Base-by-base conservation (phyloP, 2,888 invertebrate genomes). In the Axea sp. region DNA sequence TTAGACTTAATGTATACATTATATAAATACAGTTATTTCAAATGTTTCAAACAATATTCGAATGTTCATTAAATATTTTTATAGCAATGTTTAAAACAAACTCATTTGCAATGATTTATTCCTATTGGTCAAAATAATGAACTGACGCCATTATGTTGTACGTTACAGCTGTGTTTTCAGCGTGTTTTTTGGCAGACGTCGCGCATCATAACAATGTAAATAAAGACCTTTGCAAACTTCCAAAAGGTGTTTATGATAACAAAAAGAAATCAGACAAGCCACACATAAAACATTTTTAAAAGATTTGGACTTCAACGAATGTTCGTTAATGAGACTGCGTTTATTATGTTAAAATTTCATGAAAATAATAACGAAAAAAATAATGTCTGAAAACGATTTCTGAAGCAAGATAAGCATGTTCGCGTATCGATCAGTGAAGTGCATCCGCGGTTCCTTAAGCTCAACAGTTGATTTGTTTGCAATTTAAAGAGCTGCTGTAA, bases 161-260 rank as follows among this genome's bases (percentile, higher is more conserved):
- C 7, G 9, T 9, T 28, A 8, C 28, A 28, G n/a, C 9, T 28
- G 28, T 2, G 9, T 1, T 1, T 15, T 11, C 24, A 3, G 14
- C 19, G 19, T 24, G 24, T 9, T 39, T 26, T 28, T 17, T 53
- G 28, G 39, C 39, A 39, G 26, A 53, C 53, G 39, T 53, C 53
- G 39, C 17, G 28, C 28, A 39, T 28, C 28, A 55, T 30, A 39
- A 53, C 39, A 39, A 22, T 24, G 19, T 22, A 24, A 41, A 41
- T 41, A 22, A 41, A 41, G 24, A n/a, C 6, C 14, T 12, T 53
- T 26, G 22, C 12, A 24, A 35, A 24, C 31, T 33, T 33, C 14
- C 14, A 7, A 33, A 6, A 6, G 31, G 6, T 33, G 31, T 33
- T 31, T 33, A 7, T 33, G 7, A 14, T 33, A 1, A 33, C n/a